Conservation (phyloP, 2,797 vertebrate genomes). For the Crenichthys baileyi region DNA sequence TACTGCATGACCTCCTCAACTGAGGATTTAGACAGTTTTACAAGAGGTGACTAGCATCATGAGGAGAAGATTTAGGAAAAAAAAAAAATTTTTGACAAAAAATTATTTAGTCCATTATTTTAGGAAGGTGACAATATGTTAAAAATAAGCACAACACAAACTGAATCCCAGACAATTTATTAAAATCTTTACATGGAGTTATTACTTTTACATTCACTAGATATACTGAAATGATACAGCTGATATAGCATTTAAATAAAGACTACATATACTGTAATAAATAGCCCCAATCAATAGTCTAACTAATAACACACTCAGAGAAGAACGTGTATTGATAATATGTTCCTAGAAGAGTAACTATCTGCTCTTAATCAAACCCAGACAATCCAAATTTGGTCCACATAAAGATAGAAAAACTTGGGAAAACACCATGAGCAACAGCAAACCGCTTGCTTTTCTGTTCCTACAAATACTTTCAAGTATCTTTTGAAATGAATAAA, state of each 20-base stretch:
- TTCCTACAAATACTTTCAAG: conserved; percentile 63
- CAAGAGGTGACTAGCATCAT: no score
- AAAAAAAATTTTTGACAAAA: no score
- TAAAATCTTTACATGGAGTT: conserved; percentile 61
- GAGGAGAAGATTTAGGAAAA: no score
- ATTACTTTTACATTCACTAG: conserved; percentile 49
- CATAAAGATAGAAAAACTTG: conserved; percentile 2
- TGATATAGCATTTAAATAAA: conserved; percentile 59
- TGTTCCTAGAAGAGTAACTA: neutral
- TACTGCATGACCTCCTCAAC: no score
- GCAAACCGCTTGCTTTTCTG: conserved; percentile 31
- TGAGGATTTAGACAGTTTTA: no score
- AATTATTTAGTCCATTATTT: no score
- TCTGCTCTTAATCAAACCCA: conserved; percentile 11
- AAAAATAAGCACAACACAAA: conserved; percentile 12
- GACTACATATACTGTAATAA: conserved; percentile 43
- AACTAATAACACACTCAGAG: conserved; percentile 40
- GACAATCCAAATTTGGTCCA: conserved; percentile 16
- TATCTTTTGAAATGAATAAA: conserved; percentile 52
- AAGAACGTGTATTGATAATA: conserved; percentile 30
- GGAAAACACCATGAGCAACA: conserved; percentile 38
- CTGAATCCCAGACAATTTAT: conserved; percentile 61
- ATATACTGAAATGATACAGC: conserved; percentile 57
- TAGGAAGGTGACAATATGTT: no score
- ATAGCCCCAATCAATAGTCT: conserved; percentile 29